Evolutionary conservation across 2,888 invertebrate genomes (phyloP), one percentile per base, ranked within the genome.

Genomic region (Euplexia lucipara): DNA sequence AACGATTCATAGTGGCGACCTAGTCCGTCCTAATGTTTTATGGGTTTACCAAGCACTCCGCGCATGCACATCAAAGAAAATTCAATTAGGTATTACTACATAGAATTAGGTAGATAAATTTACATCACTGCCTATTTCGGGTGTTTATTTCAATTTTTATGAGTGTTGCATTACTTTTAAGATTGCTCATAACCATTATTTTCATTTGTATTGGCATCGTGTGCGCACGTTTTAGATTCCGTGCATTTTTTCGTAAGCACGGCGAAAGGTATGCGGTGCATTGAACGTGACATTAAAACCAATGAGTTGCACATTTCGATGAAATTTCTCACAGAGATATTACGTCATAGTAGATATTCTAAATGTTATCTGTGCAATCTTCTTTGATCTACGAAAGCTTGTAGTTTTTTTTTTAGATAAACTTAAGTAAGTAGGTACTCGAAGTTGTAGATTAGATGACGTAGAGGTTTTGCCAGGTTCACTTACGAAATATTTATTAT

Each of bases 251-350:
- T 73, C 61, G 70, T 70, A 57, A 77, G 41, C 53, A 52, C 67
- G 47, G 52, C 57, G 71, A 74, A 75, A 61, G 68, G 70, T 59
- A 78, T 70, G 65, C 56, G 30, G 51, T 74, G 69, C 61, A 71
- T 66, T 79, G 81, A 69, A 85, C 83, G 80, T 82, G 82, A 82
- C 82, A 77, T 79, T 72, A 75, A 66, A 70, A 66, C 12, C 67
- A 67, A 74, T 75, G 75, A 75, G 57, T 75, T 58, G 71, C 58
- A 70, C 47, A 71, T 75, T 74, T 58, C 66, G 62, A 78, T 76
- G 44, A 74, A 72, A 67, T 81, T 80, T 68, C 72, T 60, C 37
- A 59, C 53, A 30, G n/a, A n/a, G n/a, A n/a, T 3, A 61, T 75
- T 58, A 65, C 72, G 77, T 68, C 62, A 72, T 44, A 54, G 37